Conservation (phyloP, 2,113 vertebrate species). For the Chaetops frenatus region DNA sequence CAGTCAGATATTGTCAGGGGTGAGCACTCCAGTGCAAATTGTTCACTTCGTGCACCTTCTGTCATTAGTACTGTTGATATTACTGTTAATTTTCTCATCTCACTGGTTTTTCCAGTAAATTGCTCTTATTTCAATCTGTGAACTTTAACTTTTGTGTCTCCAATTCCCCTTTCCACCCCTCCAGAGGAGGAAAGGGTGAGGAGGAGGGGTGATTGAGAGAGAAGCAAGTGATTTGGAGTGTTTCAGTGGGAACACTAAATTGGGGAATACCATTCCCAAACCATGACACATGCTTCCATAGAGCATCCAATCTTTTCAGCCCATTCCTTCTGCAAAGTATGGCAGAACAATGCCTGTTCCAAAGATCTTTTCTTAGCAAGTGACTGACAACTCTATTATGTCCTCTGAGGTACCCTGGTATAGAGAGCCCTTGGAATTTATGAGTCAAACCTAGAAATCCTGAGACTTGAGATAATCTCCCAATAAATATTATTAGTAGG, state of each 20-base stretch:
- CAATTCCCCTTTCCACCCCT: not conserved
- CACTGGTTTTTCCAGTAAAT: not conserved
- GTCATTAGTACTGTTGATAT: not conserved
- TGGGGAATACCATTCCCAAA: not conserved
- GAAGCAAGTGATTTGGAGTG: not conserved
- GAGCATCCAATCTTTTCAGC: not conserved
- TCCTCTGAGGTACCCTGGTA: not conserved
- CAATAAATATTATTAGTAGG: not conserved
- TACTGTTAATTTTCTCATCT: not conserved
- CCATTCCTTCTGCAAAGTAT: not conserved
- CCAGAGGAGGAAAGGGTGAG: not conserved
- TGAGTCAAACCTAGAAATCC: not conserved
- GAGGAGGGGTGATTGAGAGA: no score
- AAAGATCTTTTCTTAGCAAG: not conserved
- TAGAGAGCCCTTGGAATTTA: not conserved
- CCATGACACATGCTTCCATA: not conserved
- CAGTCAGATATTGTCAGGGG: no score
- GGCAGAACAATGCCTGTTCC: not conserved
- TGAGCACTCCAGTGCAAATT: not conserved
- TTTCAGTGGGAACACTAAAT: not conserved
- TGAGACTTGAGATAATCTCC: not conserved
- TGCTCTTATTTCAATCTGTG: not conserved
- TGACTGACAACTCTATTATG: not conserved
- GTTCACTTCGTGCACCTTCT: not conserved
- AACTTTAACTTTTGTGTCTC: not conserved